Conservation (phyloP, 2,888 invertebrate species). For the Amiota minor region DNA sequence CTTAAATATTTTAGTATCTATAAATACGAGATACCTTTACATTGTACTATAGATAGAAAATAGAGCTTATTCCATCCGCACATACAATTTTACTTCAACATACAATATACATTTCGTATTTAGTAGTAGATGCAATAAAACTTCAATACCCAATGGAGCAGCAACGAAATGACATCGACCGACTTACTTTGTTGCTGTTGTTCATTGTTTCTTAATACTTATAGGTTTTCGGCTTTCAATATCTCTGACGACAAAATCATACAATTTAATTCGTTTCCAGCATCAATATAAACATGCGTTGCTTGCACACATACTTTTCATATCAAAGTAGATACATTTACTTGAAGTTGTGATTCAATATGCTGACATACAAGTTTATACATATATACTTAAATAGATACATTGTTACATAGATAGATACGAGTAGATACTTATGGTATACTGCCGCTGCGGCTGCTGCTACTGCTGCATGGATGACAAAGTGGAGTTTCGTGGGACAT, state of each 20-base stretch:
- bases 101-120: constrained; percentile 11
- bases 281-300: constrained; percentile 45
- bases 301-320: constrained; percentile 10
- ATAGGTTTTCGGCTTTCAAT: not conserved
- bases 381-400: not conserved
- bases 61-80: not conserved
- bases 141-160: constrained; percentile 29
- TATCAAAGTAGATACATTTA: constrained; percentile 19
- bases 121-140: constrained; percentile 14
- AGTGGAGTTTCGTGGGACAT: too few species aligned
- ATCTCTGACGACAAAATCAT: constrained; percentile 28
- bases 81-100: not conserved
- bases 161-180: too few species aligned
- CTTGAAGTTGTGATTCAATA: constrained; percentile 31
- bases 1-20: not conserved
- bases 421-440: too few species aligned
- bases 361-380: constrained; percentile 5
- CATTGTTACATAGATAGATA: not conserved
- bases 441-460: not conserved
- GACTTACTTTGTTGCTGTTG: not conserved
- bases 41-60: too few species aligned
- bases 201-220: constrained; percentile 28
- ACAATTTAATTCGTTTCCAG: constrained; percentile 34
- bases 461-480: not conserved
- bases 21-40: too few species aligned